A percentile compares a stretch with the other conserved stretches of the same genome.
Conservation (phyloP, 2,797 vertebrate genomes). For the Caiman crocodilus region DNA sequence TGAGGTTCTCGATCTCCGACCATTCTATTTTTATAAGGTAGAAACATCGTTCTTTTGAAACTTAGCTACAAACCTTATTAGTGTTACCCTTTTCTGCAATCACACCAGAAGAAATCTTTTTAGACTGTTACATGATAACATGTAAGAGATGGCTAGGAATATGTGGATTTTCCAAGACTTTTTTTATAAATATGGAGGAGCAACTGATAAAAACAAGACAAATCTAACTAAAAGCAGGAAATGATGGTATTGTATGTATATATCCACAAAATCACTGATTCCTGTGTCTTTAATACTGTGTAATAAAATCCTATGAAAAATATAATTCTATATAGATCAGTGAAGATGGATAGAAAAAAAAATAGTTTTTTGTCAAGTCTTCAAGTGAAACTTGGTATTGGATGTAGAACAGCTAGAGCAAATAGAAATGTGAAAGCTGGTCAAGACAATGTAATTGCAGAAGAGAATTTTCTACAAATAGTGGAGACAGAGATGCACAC, state of each 20-base stretch:
- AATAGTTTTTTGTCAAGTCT: neutral
- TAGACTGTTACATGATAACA: no score
- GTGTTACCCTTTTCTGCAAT: neutral
- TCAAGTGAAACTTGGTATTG: neutral
- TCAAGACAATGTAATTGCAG: neutral
- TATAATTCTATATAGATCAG: neutral
- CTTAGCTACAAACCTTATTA: neutral
- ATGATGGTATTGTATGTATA: neutral
- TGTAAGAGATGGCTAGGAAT: no score
- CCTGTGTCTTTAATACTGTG: neutral
- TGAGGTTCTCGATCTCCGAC: slow-evolving; percentile 86
- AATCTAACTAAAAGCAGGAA: neutral
- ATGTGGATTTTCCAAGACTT: no score
- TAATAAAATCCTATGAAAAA: neutral
- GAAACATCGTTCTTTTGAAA: neutral
- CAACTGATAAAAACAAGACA: neutral
- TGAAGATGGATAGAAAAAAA: neutral
- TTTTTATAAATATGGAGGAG: neutral
- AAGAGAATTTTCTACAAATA: neutral
- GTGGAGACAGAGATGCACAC: no score
- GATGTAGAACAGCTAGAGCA: neutral
- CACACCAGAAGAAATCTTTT: no score
- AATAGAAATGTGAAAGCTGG: neutral
- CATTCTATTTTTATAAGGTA: slow-evolving; percentile 98
- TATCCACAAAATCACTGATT: neutral